Evolutionary conservation across 2,797 vertebrate genomes (phyloP).

Genomic region (Helicolenus hilgendorfi): DNA sequence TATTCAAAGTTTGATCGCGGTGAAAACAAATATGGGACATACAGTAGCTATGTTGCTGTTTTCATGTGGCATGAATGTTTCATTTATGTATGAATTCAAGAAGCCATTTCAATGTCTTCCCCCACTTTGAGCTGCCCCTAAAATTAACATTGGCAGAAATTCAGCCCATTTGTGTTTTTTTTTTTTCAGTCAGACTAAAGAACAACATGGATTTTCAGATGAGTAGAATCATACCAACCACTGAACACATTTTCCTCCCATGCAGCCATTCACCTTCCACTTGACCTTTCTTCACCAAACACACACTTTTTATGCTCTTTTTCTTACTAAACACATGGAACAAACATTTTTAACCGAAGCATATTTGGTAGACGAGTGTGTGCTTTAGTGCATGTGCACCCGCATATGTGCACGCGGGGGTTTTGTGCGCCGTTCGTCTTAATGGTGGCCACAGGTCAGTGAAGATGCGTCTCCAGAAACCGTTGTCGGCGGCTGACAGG

Average conservation of each 20-base stretch:
- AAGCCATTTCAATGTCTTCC: conserved; percentile 71
- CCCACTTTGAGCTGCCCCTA: conserved; percentile 34
- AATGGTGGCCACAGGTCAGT: conserved; percentile 83
- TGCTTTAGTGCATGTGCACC: conserved; percentile 6
- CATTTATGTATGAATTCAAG: conserved; percentile 82
- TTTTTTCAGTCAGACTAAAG: background rate
- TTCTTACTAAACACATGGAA: conserved; percentile 49
- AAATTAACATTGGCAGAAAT: conserved; percentile 62
- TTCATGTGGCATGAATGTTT: conserved; percentile 72
- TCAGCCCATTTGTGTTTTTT: conserved; percentile 27
- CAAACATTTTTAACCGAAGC: conserved; percentile 79
- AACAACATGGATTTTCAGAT: conserved; percentile 8
- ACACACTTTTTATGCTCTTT: conserved; percentile 53
- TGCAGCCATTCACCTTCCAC: conserved; percentile 45
- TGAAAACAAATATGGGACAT: conserved; percentile 79
- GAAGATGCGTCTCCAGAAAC: conserved; percentile 81
- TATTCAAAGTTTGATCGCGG: conserved; percentile 78
- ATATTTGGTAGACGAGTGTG: conserved; percentile 10
- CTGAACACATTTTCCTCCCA: conserved; percentile 23
- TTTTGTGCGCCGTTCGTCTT: conserved; percentile 45
- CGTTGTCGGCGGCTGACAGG: conserved; percentile 86
- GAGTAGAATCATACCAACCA: background rate
- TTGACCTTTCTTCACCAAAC: conserved; percentile 59
- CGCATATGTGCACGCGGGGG: background rate
- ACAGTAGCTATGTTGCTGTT: conserved; percentile 67